Evolutionary conservation across 2,888 invertebrate genomes (phyloP), one percentile per base, ranked within the genome.

Genomic region (Lepeophtheirus nordmannii): DNA sequence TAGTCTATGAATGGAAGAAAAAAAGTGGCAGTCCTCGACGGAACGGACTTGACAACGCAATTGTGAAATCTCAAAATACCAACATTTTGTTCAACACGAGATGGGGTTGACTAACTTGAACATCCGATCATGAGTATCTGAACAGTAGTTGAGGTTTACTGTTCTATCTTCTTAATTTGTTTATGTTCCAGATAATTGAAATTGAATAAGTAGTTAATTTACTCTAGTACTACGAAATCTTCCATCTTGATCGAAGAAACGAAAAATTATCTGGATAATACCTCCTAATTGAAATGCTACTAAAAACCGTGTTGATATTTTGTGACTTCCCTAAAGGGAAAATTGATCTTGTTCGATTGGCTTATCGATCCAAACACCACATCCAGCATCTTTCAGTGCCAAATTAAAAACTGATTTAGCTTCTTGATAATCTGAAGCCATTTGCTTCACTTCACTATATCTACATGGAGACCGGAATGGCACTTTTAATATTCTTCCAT

Each of bases 291-390:
- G 30, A 30, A 30, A 30, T 30, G 30, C 30, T 30, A 30, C 30
- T 46, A 46, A 17, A 17, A 46, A 46, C 53, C 53, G 53, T 46
- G 53, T 46, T 46, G 53, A 46, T 46, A 46, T 46, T 46, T 46
- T 46, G 53, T 46, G 53, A 46, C 53, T 46, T 46, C 53, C 53
- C 53, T 63, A 63, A 11, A 63, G 53, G 12, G 63, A 63, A 56
- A 93, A 93, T 77, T 87, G 85, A 73, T 93, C 92, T 74, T 92
- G 89, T 75, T 94, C 93, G 59, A 87, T 79, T 0, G 94, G 93
- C 74, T 93, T 93, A 73, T 87, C 86, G 65, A 93, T 82, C 94
- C 94, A 94, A 70, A 79, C 81, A 0, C 93, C 93, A 41, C 89
- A 81, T 69, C 86, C 85, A 9, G 86, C 85, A 71, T 85, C 84